phyloP scores from a whole-genome alignment of 2,113 vertebrate genomes.

The Cyphomyrus discorhynchus region DNA sequence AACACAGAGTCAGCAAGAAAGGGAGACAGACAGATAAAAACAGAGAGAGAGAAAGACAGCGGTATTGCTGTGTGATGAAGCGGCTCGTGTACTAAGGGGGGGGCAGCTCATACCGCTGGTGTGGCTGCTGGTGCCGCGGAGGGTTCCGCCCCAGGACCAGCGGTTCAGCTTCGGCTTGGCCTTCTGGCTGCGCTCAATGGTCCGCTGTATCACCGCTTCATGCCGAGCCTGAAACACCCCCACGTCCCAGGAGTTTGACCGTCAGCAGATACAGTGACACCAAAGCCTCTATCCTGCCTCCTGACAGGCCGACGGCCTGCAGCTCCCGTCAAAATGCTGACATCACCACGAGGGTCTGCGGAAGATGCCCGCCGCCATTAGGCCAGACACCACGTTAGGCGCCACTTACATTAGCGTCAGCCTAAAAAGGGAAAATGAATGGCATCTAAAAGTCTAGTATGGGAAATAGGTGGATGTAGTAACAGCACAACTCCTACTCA shows the following conservation, averaged over 20 bases:
- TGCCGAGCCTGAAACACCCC: constrained; percentile 63
- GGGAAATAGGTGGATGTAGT: background rate
- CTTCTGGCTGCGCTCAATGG: constrained; percentile 77
- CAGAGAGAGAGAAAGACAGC: background rate
- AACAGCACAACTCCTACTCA: background rate
- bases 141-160: constrained; percentile 82
- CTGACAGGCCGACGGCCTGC: background rate
- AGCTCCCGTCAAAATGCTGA: background rate
- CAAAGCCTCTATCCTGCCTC: background rate
- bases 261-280: background rate
- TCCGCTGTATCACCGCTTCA: constrained; percentile 82
- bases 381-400: background rate
- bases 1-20: background rate
- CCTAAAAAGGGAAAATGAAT: background rate
- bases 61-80: background rate
- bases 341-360: background rate
- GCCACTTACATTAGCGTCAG: background rate
- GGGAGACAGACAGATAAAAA: background rate
- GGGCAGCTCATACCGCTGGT: constrained; percentile 59
- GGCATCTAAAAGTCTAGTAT: background rate
- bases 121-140: constrained; percentile 59
- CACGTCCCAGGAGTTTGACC: constrained; percentile 44
- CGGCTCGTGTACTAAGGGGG: background rate
- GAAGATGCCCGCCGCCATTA: background rate
- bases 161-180: constrained; percentile 71